Percentiles rank a stretch among this genome's conserved stretches.
phyloP scores from a whole-genome alignment of 2,113 vertebrate species.

The Campylomormyrus numenius region DNA sequence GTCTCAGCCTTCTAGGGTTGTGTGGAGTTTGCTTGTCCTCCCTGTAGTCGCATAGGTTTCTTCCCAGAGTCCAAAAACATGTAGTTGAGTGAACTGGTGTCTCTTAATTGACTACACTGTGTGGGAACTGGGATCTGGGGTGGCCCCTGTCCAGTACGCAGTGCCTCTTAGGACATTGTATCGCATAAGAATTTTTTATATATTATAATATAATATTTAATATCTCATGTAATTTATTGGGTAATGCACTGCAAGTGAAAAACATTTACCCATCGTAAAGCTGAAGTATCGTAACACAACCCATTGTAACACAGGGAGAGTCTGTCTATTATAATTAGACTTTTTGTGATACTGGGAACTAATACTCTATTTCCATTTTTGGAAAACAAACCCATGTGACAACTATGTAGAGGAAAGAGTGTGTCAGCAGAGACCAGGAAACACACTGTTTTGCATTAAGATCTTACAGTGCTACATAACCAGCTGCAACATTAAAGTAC shows the following conservation, averaged over 20 bases:
- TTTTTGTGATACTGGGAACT: background rate
- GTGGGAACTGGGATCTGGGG: background rate
- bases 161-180: background rate
- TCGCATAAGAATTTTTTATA: background rate
- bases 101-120: background rate
- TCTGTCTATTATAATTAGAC: background rate
- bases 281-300: too few relatives aligned
- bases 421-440: background rate
- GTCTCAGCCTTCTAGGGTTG: background rate
- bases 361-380: background rate
- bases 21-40: background rate
- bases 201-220: too few relatives aligned
- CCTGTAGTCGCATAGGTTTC: background rate
- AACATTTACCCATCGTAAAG: too few relatives aligned
- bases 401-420: background rate
- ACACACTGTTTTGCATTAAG: background rate
- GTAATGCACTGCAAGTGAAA: too few relatives aligned
- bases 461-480: background rate
- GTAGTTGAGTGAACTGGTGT: background rate
- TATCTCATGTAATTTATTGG: too few relatives aligned
- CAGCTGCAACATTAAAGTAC: background rate
- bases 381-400: background rate
- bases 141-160: background rate
- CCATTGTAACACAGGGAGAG: too few relatives aligned
- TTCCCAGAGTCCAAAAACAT: background rate